A percentile compares a stretch with the other conserved stretches of the same genome.
Evolutionary conservation across 2,888 invertebrate genomes (phyloP).

Genomic region (Xestia xanthographa): DNA sequence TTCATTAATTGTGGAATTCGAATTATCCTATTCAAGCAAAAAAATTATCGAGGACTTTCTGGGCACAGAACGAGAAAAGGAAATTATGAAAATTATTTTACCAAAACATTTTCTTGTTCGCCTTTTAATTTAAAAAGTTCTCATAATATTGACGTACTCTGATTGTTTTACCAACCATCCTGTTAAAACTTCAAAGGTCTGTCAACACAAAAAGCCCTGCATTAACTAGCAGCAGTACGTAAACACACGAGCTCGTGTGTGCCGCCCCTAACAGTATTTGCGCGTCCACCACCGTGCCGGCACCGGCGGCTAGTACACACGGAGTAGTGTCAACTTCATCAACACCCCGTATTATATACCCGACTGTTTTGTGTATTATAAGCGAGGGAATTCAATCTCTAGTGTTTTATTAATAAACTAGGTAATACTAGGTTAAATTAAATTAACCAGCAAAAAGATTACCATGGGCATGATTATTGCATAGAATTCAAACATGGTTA

Average conservation of each 20-base stretch:
- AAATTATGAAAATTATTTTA: too few species aligned
- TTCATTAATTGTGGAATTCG: not conserved
- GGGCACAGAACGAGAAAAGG: not conserved
- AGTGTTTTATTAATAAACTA: not conserved
- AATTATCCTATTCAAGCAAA: not conserved
- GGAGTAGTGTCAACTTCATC: slow-evolving; percentile 51
- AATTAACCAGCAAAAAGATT: not conserved
- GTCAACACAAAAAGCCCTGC: slow-evolving; percentile 17
- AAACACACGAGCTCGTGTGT: slow-evolving; percentile 23
- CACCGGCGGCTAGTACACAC: slow-evolving; percentile 26
- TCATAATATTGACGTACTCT: not conserved
- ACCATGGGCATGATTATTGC: not conserved
- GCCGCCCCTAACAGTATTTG: slow-evolving; percentile 27
- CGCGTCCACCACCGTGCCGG: not conserved
- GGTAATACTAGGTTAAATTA: not conserved
- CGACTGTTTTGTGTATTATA: not conserved
- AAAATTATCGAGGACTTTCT: not conserved
- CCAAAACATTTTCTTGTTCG: not conserved
- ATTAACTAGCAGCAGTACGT: not conserved
- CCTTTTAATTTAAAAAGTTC: not conserved
- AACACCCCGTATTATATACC: slow-evolving; percentile 8
- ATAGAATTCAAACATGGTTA: not conserved
- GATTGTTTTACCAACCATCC: not conserved
- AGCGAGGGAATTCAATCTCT: not conserved
- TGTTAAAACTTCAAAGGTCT: not conserved